Conservation (phyloP, 2,797 vertebrate genomes). For the Acrocephalus scirpaceus region DNA sequence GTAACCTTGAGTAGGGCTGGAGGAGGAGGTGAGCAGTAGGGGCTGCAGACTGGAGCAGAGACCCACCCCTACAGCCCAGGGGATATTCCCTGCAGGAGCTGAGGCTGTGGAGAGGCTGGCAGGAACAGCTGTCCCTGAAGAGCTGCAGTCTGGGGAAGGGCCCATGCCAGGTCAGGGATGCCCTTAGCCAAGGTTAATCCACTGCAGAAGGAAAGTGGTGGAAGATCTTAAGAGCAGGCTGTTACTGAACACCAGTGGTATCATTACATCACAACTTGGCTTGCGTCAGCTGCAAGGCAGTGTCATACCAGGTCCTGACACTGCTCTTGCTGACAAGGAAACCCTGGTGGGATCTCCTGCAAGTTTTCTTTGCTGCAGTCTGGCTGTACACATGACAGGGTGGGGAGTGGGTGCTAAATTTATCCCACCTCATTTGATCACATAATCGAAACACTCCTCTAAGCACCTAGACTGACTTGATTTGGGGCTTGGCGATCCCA, state of each 20-base stretch:
- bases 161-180: neutral
- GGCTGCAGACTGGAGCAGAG: neutral
- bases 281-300: neutral
- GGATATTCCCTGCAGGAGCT: neutral
- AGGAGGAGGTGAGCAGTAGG: neutral
- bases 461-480: too few relatives aligned
- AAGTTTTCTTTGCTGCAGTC: neutral
- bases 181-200: neutral
- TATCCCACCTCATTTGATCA: neutral
- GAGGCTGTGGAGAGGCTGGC: neutral
- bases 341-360: neutral
- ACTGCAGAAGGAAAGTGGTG: neutral
- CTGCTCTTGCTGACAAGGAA: neutral
- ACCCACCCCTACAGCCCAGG: neutral
- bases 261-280: neutral
- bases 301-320: neutral
- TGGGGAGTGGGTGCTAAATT: neutral
- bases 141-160: neutral
- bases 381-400: rapidly evolving
- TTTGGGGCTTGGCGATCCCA: rapidly evolving
- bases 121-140: neutral
- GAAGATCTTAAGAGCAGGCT: neutral
- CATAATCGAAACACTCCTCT: rapidly evolving
- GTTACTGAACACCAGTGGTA: rapidly evolving
- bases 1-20: neutral